phyloP scores from a whole-genome alignment of 2,113 vertebrate species.

The Aythya baeri region DNA sequence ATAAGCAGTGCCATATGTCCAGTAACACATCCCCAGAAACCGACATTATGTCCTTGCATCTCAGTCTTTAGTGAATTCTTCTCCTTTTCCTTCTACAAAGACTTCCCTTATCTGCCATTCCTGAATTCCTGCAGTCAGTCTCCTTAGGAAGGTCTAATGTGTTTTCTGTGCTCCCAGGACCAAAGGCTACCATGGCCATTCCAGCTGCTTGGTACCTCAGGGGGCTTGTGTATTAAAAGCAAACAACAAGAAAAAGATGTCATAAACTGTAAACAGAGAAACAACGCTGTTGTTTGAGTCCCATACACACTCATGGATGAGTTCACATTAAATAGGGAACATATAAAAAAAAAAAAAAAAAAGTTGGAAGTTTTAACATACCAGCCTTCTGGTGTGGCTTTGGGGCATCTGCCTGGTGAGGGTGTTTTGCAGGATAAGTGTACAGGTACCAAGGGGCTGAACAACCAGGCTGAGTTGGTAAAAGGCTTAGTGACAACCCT shows the following conservation, averaged over 20 bases:
- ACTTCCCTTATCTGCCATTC: neutral
- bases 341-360: accelerated
- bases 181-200: neutral
- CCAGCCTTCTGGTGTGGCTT: neutral
- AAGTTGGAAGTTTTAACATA: neutral
- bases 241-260: neutral
- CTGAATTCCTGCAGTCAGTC: neutral
- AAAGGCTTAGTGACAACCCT: neutral
- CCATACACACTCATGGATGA: neutral
- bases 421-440: neutral
- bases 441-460: neutral
- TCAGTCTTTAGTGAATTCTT: neutral
- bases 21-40: neutral
- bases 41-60: neutral
- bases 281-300: accelerated
- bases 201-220: neutral
- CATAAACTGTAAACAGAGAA: neutral
- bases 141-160: neutral
- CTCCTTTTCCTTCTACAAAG: neutral
- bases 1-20: neutral
- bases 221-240: accelerated
- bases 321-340: neutral
- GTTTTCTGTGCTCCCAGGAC: neutral
- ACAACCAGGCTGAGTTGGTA: neutral
- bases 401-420: neutral